These are phyloP conservation scores for Dugesia japonica DNA, from an alignment of 2,888 invertebrate genomes.

Conservation along the genomic window DNA sequence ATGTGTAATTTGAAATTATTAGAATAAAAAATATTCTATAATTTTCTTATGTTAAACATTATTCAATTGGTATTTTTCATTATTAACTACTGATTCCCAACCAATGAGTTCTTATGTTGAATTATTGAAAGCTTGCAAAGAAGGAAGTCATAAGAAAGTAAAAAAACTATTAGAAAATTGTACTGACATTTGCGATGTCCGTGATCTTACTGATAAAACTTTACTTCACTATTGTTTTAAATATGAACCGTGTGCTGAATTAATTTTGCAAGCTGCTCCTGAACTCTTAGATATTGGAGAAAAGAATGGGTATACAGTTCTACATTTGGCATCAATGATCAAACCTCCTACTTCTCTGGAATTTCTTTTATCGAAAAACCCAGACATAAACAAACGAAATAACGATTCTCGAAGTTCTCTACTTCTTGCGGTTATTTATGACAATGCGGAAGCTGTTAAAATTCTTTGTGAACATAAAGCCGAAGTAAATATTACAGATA, in stretches of 20 bases:
- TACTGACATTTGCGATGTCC: not conserved
- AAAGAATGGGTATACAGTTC: not conserved
- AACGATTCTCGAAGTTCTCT: not conserved
- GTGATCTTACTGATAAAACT: not conserved
- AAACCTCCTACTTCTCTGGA: not conserved
- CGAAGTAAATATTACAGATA: not conserved
- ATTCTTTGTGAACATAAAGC: not conserved
- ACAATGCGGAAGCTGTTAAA: not conserved
- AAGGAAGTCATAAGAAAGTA: not conserved
- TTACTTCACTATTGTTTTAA: slow-evolving; percentile 8
- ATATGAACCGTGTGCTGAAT: not conserved
- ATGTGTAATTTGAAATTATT: too few relatives aligned
- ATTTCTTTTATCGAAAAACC: slow-evolving; percentile 6
- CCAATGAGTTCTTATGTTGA: slow-evolving; percentile 13
- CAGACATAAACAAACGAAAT: not conserved
- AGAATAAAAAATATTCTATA: too few relatives aligned
- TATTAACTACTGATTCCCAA: not conserved
- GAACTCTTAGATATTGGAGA: not conserved
- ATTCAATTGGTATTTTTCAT: too few relatives aligned
- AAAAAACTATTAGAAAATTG: not conserved
- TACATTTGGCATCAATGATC: not conserved
- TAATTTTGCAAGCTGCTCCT: not conserved
- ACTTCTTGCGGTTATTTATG: not conserved
- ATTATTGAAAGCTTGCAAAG: slow-evolving; percentile 14
- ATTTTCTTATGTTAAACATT: too few relatives aligned